phyloP scores from a whole-genome alignment of 92 coral and sea anemone species.

The Diadumene lineata region DNA sequence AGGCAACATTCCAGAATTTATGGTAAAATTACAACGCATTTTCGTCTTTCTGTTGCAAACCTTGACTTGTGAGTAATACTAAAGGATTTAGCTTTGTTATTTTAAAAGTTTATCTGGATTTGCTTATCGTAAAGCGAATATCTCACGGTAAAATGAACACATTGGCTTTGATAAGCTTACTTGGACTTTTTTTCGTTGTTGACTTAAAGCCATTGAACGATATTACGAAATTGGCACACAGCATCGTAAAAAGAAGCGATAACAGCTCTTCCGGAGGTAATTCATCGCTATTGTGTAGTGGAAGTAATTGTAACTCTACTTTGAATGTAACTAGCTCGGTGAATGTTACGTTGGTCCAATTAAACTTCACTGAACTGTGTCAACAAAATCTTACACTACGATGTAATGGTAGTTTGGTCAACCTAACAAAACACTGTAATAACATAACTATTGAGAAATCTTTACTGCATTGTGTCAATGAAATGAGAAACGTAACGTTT shows the following conservation, averaged over 20 bases:
- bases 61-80: neutral
- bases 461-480: slow-evolving; percentile 55
- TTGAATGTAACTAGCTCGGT: slow-evolving; percentile 31
- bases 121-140: neutral
- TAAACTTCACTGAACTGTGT: slow-evolving; percentile 70
- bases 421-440: slow-evolving; percentile 67
- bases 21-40: neutral
- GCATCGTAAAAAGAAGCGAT: slow-evolving; percentile 3
- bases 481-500: slow-evolving; percentile 30
- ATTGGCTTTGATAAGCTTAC: slow-evolving; percentile 3
- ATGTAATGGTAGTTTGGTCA: slow-evolving; percentile 63
- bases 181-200: slow-evolving; percentile 20
- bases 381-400: slow-evolving; percentile 26
- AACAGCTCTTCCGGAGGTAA: slow-evolving; percentile 41
- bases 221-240: slow-evolving; percentile 2
- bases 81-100: neutral
- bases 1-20: neutral
- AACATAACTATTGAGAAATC: slow-evolving; percentile 33
- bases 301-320: slow-evolving; percentile 28
- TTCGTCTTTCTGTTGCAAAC: neutral
- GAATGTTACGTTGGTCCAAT: slow-evolving; percentile 21
- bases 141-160: slow-evolving; percentile 24
- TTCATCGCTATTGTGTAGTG: slow-evolving; percentile 50
- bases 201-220: slow-evolving; percentile 22
- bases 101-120: neutral